Conservation (phyloP, 2,797 vertebrate species). For the Thunnus albacares region DNA sequence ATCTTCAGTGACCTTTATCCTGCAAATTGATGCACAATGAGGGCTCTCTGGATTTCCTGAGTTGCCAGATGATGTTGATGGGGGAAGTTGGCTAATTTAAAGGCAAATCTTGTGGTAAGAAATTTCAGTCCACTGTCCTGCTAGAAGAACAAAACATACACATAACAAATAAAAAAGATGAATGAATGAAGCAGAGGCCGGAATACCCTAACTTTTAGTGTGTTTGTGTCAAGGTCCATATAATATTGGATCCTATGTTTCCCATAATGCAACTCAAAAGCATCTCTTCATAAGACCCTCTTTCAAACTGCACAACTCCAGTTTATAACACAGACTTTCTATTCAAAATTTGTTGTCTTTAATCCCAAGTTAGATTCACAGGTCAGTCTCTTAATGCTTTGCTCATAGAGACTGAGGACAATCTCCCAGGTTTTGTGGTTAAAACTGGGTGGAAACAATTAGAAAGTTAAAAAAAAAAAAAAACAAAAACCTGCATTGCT, state of each 20-base stretch:
- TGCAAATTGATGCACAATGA: not conserved
- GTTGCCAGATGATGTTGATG: not conserved
- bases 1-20: too few relatives aligned
- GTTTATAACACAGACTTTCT: not conserved
- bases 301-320: too few relatives aligned
- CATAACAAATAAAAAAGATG: not conserved
- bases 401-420: too few relatives aligned
- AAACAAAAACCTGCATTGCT: too few relatives aligned
- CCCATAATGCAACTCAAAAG: too few relatives aligned
- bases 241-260: too few relatives aligned
- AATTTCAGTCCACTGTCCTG: not conserved
- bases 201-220: not conserved
- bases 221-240: not conserved
- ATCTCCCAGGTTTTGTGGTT: too few relatives aligned
- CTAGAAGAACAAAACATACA: not conserved
- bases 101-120: not conserved
- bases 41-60: not conserved
- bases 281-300: too few relatives aligned
- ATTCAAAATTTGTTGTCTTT: not conserved
- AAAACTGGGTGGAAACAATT: too few relatives aligned
- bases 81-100: not conserved
- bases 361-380: too few relatives aligned
- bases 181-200: not conserved
- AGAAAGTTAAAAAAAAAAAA: too few relatives aligned
- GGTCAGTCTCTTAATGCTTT: too few relatives aligned